Percentiles rank a stretch among this genome's conserved stretches.
These are phyloP conservation scores for Istiophorus platypterus DNA, from an alignment of 2,113 vertebrate species.

Conservation along the genomic window DNA sequence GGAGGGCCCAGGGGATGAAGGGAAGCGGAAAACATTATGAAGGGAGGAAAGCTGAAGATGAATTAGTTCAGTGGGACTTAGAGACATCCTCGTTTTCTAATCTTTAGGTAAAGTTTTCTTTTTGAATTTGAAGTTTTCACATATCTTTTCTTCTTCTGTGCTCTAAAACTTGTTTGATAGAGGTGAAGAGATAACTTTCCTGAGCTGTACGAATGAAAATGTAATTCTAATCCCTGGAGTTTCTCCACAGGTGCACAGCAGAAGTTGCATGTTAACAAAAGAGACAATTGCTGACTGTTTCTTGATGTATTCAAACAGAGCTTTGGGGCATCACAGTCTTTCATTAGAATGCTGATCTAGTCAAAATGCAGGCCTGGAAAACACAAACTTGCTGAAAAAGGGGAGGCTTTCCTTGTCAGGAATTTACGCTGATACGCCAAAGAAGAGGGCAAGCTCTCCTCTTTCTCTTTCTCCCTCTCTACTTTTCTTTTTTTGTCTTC, in stretches of 20 bases:
- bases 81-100: conserved; percentile 19
- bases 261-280: conserved; percentile 65
- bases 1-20: conserved; percentile 45
- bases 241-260: conserved; percentile 63
- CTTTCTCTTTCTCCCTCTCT: conserved; percentile 17
- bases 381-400: conserved; percentile 73
- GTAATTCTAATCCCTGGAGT: neutral
- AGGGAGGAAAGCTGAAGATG: conserved; percentile 24
- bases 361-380: conserved; percentile 66
- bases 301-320: conserved; percentile 58
- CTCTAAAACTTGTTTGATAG: conserved; percentile 23
- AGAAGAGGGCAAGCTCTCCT: conserved; percentile 67
- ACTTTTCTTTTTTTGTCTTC: conserved; percentile 47
- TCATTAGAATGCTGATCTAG: conserved; percentile 79
- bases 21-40: conserved; percentile 42
- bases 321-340: conserved; percentile 66
- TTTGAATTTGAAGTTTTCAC: conserved; percentile 17
- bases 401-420: conserved; percentile 78
- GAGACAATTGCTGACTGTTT: conserved; percentile 74
- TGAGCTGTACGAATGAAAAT: neutral
- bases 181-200: conserved; percentile 13
- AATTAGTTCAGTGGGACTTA: conserved; percentile 45
- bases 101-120: conserved; percentile 17
- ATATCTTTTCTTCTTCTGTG: neutral
- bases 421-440: conserved; percentile 75